Conservation (phyloP, 2,113 vertebrate species). For the Oreochromis aureus region DNA sequence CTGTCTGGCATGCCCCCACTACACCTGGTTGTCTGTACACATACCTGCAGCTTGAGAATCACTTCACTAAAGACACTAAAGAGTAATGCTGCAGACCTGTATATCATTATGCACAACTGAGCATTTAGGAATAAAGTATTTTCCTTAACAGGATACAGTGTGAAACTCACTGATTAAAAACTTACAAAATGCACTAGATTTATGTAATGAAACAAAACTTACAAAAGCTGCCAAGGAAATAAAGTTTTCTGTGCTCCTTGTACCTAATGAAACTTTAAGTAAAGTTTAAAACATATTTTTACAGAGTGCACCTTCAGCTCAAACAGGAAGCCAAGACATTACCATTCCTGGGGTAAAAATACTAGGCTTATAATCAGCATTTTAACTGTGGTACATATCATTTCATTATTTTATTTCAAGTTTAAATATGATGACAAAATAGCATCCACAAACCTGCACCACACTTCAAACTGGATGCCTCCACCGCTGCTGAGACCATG, state of each 20-base stretch:
- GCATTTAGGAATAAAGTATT: background rate
- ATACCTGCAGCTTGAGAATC: background rate
- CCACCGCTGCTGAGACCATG: constrained; percentile 70
- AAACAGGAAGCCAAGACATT: background rate
- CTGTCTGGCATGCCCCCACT: background rate
- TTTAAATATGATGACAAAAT: background rate
- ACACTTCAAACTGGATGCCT: constrained; percentile 91
- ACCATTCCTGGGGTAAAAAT: background rate
- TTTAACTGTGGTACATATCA: background rate
- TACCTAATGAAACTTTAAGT: background rate
- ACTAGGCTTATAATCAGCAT: background rate
- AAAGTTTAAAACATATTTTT: background rate
- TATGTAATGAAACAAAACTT: background rate
- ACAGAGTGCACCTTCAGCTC: background rate
- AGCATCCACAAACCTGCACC: constrained; percentile 84
- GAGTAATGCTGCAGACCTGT: background rate
- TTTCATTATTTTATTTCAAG: background rate
- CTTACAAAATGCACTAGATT: background rate
- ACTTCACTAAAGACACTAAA: background rate
- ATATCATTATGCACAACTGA: background rate
- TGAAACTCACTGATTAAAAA: background rate
- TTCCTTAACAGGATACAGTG: background rate
- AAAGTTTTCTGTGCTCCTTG: background rate
- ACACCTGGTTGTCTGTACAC: background rate
- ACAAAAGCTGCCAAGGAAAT: background rate